Evolutionary conservation across 2,113 vertebrate genomes (phyloP).

Genomic region (Atrichornis clamosus): DNA sequence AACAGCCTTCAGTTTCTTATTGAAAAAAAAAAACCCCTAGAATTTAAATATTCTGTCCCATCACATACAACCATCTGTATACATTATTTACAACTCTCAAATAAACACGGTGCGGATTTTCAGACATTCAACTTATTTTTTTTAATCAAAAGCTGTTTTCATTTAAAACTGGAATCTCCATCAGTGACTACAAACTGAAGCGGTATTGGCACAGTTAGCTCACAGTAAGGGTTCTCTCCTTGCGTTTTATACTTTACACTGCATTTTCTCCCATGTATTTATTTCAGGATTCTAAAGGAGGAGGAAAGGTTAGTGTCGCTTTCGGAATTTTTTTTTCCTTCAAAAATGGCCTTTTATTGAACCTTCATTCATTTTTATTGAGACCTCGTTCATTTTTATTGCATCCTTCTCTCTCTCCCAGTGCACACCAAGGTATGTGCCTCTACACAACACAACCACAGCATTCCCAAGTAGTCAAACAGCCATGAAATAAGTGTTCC

Average conservation of each 20-base stretch:
- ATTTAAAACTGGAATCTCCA: conserved; percentile 11
- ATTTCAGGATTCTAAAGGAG: neutral
- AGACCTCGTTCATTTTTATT: neutral
- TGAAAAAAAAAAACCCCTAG: conserved; percentile 60
- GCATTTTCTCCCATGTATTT: neutral
- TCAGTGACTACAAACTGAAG: conserved; percentile 35
- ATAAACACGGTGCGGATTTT: conserved; percentile 69
- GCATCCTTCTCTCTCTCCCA: neutral
- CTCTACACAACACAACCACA: conserved; percentile 19
- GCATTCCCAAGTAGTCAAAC: conserved; percentile 9
- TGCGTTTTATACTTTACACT: neutral
- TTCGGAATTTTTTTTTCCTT: neutral
- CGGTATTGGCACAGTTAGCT: conserved; percentile 62
- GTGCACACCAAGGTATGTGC: neutral
- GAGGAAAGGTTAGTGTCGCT: conserved; percentile 2
- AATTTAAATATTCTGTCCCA: conserved; percentile 78
- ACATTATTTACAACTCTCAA: conserved; percentile 83
- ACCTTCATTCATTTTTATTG: neutral
- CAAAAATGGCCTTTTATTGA: neutral
- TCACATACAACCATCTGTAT: conserved; percentile 75
- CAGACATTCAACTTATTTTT: conserved; percentile 59
- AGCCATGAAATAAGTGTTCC: conserved; percentile 11
- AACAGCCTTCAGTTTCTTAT: conserved; percentile 78
- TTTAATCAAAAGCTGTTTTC: conserved; percentile 37
- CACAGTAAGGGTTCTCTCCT: conserved; percentile 37